Evolutionary conservation across 2,888 invertebrate species (phyloP).

Genomic region (Colletes collaris): DNA sequence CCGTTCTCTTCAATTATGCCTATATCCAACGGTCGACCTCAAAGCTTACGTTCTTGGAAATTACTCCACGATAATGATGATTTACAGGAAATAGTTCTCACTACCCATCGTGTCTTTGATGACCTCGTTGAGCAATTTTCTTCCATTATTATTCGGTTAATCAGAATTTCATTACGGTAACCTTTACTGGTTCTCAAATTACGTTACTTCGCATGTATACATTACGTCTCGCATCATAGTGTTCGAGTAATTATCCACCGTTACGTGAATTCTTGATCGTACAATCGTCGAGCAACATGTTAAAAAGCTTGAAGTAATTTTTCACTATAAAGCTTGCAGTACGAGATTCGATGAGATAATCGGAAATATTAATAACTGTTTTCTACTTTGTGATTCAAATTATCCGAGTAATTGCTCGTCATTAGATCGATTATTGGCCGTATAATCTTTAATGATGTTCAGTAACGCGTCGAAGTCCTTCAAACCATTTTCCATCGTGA

Average conservation of each 20-base stretch:
- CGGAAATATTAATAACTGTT: background rate
- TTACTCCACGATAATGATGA: conserved; percentile 42
- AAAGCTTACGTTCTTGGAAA: conserved; percentile 40
- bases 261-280: background rate
- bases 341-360: background rate
- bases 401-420: background rate
- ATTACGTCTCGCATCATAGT: background rate
- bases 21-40: conserved; percentile 34
- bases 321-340: background rate
- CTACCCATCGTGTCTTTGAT: conserved; percentile 27
- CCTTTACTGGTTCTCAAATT: background rate
- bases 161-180: conserved; percentile 27
- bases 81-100: conserved; percentile 26
- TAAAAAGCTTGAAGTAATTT: background rate
- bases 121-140: conserved; percentile 28
- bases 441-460: background rate
- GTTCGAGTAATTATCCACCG: background rate
- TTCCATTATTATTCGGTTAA: conserved; percentile 29
- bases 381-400: background rate
- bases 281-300: background rate
- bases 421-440: background rate
- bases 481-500: background rate
- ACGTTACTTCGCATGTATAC: too few relatives aligned
- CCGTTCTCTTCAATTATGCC: conserved; percentile 47
- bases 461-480: background rate